Conservation (phyloP, 2,888 invertebrate species). For the Drosophila formosana region DNA sequence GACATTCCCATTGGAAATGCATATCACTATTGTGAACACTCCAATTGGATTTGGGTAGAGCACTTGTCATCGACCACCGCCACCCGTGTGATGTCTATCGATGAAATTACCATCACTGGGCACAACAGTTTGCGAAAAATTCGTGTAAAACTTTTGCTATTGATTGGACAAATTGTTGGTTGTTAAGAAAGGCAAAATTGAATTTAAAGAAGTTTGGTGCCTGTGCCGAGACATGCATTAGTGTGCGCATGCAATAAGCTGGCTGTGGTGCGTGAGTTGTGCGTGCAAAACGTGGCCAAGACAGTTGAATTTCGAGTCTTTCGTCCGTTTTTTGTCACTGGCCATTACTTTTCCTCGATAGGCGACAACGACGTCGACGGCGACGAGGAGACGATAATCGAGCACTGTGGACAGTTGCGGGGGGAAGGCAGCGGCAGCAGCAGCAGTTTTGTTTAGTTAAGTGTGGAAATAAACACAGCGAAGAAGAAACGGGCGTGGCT, state of each 20-base stretch:
- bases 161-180: constrained; percentile 54
- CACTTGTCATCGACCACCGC: constrained; percentile 32
- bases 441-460: constrained; percentile 50
- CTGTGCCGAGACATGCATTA: constrained; percentile 49
- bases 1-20: too few species aligned
- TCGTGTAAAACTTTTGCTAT: constrained; percentile 61
- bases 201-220: constrained; percentile 25
- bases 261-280: constrained; percentile 43
- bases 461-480: constrained; percentile 58
- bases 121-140: constrained; percentile 77
- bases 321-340: constrained; percentile 45
- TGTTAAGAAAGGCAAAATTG: constrained; percentile 28
- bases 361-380: constrained; percentile 33
- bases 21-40: background rate
- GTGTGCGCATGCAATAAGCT: constrained; percentile 21
- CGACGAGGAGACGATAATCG: constrained; percentile 44
- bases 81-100: constrained; percentile 43
- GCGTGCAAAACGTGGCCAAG: constrained; percentile 39
- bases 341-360: constrained; percentile 56
- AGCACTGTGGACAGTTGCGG: constrained; percentile 16
- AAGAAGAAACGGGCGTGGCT: constrained; percentile 60
- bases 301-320: constrained; percentile 35
- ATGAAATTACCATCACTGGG: constrained; percentile 67
- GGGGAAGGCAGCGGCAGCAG: constrained; percentile 32
- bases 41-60: background rate